Percentiles rank a stretch among this genome's conserved stretches.
These are phyloP conservation scores for Eupithecia subumbrata DNA, from an alignment of 2,888 invertebrate species.

Conservation along the genomic window DNA sequence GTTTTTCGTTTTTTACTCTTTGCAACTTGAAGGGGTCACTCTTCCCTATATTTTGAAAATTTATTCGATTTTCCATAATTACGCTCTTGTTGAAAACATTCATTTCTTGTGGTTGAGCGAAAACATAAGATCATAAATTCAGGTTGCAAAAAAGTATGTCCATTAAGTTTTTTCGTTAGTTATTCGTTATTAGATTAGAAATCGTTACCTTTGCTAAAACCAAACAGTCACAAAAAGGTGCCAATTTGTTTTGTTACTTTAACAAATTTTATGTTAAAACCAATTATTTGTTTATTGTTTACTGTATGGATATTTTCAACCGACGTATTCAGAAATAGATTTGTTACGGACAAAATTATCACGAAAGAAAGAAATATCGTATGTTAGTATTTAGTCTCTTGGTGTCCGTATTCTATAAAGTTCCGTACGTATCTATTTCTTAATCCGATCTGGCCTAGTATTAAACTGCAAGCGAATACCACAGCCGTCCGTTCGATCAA, in stretches of 20 bases:
- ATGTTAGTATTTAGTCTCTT: background rate
- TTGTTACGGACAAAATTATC: background rate
- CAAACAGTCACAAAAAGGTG: conserved; percentile 43
- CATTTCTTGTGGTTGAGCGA: background rate
- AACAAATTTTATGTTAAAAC: conserved; percentile 9
- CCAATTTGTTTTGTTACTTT: conserved; percentile 32
- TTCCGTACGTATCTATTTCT: conserved; percentile 11
- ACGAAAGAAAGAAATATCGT: background rate
- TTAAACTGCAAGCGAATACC: conserved; percentile 58
- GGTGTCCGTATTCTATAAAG: background rate
- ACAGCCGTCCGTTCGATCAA: conserved; percentile 97
- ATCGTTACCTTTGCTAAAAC: conserved; percentile 19
- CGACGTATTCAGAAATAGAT: conserved; percentile 31
- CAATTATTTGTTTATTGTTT: background rate
- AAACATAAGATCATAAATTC: background rate
- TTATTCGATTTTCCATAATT: background rate
- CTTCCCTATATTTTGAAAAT: background rate
- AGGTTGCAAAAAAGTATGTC: conserved; percentile 1
- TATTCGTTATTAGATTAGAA: conserved; percentile 29
- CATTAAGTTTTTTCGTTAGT: background rate
- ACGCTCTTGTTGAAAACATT: background rate
- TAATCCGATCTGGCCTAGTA: conserved; percentile 48
- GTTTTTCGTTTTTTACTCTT: conserved; percentile 11
- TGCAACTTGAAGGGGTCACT: conserved; percentile 24
- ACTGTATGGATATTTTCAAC: conserved; percentile 1